Evolutionary conservation across 2,797 vertebrate genomes (phyloP), one percentile per base, ranked within the genome.

Genomic region (Helicolenus hilgendorfi): DNA sequence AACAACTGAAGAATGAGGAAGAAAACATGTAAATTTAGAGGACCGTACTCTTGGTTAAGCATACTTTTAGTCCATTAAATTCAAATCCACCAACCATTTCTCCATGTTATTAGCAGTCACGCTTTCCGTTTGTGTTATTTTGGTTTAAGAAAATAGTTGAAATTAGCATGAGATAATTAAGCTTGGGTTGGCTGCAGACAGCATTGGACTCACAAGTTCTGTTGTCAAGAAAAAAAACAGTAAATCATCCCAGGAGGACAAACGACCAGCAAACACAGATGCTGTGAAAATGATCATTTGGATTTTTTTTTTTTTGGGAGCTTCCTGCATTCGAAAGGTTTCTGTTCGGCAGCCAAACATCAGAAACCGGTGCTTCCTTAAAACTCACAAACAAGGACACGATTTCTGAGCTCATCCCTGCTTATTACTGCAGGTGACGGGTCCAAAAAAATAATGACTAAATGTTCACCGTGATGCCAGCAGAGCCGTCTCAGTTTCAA

Each of bases 111-210:
- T 24, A 31, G 29, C n/a, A 24, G 11, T 33, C 9, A 8, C 18
- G 22, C 22, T 29, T 35, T 60, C 55, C 20, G 14, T 15, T 67
- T 22, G 33, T 35, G 8, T 60, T 20, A 18, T 24, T 62, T 5
- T 5, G n/a, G 45, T 36, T 70, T 56, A 13, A 5, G 38, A 55
- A 18, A 55, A 18, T 55, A 4, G 49, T 55, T 55, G 20, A 55
- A 35, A 75, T 72, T n/a, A 7, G 27, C 33, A 27, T 3, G 33
- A 84, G 63, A 62, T 72, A 73, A 83, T 89, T 79, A 65, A 79
- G 27, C 41, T 49, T 4, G 5, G 63, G 29, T 41, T 22, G 14
- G 58, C 72, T 68, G 26, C 75, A 72, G 60, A 65, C 63, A 53
- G 27, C 14, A 3, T 1, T 5, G 8, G 31, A 58, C 62, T 71